Evolutionary conservation across 2,797 vertebrate genomes (phyloP).

Genomic region (Oreochromis grahami): DNA sequence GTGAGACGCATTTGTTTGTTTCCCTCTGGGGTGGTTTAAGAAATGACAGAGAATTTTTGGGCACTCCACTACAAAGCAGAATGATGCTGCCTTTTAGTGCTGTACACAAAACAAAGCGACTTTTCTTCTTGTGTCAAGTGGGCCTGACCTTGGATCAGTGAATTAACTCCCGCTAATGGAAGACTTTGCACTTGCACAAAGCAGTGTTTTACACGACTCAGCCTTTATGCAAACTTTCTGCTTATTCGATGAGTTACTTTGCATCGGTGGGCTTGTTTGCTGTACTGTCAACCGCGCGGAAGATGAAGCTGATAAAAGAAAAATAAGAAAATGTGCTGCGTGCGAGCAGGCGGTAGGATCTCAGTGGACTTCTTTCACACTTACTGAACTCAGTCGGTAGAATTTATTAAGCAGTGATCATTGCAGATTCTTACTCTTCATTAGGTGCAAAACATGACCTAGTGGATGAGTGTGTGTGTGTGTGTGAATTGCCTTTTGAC

Average conservation of each 20-base stretch:
- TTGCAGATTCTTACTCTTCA: conserved; percentile 11
- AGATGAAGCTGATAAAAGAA: background rate
- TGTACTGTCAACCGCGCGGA: conserved; percentile 3
- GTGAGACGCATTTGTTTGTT: background rate
- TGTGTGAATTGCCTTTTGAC: background rate
- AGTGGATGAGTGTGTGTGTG: background rate
- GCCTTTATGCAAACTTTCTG: conserved; percentile 65
- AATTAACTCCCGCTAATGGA: conserved; percentile 45
- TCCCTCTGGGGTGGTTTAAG: background rate
- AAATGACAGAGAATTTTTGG: background rate
- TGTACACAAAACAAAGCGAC: background rate
- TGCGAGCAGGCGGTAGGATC: background rate
- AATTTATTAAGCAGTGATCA: conserved; percentile 10
- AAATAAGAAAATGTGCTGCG: background rate
- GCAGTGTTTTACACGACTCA: conserved; percentile 55
- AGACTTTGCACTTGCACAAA: conserved; percentile 14
- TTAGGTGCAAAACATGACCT: conserved; percentile 4
- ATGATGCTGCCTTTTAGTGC: background rate
- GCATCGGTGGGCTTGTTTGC: conserved; percentile 30
- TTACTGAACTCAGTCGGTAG: conserved; percentile 6
- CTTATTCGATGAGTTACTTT: conserved; percentile 45
- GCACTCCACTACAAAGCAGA: background rate
- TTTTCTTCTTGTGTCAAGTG: conserved; percentile 15
- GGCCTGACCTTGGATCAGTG: conserved; percentile 13
- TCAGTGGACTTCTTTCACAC: conserved; percentile 9